These are phyloP conservation scores for Drosophila demipolita DNA, from an alignment of 2,888 invertebrate species.

Conservation along the genomic window DNA sequence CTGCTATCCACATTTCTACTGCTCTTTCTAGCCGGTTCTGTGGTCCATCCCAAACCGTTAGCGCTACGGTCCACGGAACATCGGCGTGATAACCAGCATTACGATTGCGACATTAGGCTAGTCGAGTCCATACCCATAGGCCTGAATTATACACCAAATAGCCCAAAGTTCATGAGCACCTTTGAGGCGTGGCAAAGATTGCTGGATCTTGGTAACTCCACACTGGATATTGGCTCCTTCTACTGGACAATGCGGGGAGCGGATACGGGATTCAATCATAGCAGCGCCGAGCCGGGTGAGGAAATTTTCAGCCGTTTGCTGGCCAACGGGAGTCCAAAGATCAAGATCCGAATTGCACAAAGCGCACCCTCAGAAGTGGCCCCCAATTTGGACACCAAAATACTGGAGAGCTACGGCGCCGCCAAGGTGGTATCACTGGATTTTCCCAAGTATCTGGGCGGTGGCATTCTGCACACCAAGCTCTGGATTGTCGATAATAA, in stretches of 20 bases:
- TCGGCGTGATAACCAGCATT: conserved; percentile 31
- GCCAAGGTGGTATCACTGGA: conserved; percentile 85
- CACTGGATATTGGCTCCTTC: conserved; percentile 96
- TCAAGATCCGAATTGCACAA: conserved; percentile 93
- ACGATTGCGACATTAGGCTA: conserved; percentile 87
- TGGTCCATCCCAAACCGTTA: conserved; percentile 38
- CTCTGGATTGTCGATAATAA: conserved; percentile 95
- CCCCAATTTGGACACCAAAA: conserved; percentile 84
- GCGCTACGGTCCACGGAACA: conserved; percentile 1
- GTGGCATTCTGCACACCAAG: conserved; percentile 97
- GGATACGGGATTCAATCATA: conserved; percentile 91
- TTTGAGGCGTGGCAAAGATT: conserved; percentile 93
- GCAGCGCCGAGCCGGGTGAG: conserved; percentile 92
- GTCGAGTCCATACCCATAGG: conserved; percentile 98
- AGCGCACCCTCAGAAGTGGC: conserved; percentile 90
- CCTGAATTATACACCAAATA: conserved; percentile 89
- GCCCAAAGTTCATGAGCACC: conserved; percentile 88
- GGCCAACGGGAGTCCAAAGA: conserved; percentile 85
- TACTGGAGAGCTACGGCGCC: conserved; percentile 87
- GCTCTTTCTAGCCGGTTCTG: conserved; percentile 61
- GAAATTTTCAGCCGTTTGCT: conserved; percentile 92
- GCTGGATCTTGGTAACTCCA: conserved; percentile 90
- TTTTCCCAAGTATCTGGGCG: conserved; percentile 88
- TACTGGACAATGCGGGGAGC: conserved; percentile 96
- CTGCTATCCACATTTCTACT: conserved; percentile 51